A percentile compares a stretch with the other conserved stretches of the same genome.
Conservation (phyloP, 2,797 vertebrate genomes). For the Rhinatrema bivittatum region DNA sequence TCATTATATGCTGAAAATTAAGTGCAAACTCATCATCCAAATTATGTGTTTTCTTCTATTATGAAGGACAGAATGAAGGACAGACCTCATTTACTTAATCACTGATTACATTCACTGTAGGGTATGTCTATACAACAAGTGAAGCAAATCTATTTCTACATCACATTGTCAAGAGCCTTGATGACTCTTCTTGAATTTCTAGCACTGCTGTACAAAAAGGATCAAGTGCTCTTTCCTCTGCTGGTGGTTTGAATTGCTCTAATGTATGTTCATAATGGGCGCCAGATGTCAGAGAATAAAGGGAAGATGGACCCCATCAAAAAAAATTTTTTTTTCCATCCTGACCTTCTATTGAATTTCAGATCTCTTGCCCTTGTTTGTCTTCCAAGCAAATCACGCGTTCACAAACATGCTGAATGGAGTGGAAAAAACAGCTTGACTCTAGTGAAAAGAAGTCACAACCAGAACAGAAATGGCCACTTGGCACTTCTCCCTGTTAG, state of each 20-base stretch:
- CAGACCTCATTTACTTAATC: conserved; percentile 22
- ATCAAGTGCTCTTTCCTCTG: conserved; percentile 24
- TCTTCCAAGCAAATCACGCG: conserved; percentile 39
- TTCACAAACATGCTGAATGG: conserved; percentile 35
- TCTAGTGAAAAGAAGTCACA: conserved; percentile 27
- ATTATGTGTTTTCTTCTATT: conserved; percentile 24
- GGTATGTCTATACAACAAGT: conserved; percentile 19
- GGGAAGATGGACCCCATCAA: conserved; percentile 14
- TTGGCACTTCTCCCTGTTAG: conserved; percentile 28
- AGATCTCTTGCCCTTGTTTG: conserved; percentile 32
- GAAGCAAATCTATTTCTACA: conserved; percentile 26
- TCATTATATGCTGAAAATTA: conserved; percentile 36
- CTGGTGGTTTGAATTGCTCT: conserved; percentile 41
- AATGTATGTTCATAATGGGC: conserved; percentile 49
- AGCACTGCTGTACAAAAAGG: conserved; percentile 13
- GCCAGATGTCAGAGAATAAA: conserved; percentile 53
- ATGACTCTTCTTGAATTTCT: conserved; percentile 16
- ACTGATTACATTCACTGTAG: conserved; percentile 5
- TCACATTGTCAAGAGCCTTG: background rate
- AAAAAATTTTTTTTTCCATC: conserved; percentile 42
- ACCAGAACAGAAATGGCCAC: conserved; percentile 18
- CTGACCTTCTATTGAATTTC: conserved; percentile 53
- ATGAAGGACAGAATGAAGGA: conserved; percentile 6
- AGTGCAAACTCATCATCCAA: conserved; percentile 23
- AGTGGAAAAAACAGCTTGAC: conserved; percentile 25